Base-by-base conservation (phyloP, 2,888 invertebrate species). In the Therioaphis trifolii region DNA sequence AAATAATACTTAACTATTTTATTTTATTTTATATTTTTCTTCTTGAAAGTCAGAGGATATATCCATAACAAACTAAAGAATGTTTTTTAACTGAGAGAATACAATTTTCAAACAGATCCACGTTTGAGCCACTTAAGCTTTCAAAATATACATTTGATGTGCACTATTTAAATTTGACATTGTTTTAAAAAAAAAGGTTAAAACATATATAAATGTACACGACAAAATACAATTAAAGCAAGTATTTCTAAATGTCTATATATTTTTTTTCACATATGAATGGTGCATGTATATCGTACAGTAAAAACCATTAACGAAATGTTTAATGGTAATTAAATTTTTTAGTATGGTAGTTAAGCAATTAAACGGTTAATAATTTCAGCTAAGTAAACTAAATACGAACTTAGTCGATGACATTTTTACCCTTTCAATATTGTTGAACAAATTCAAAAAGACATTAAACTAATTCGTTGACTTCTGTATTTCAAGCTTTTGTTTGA, bases 341-440 rank as follows among this genome's bases (percentile, higher is more conserved):
- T 43, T 66, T 12, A 55, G 18, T 12, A 9, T n/a, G n/a, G n/a
- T n/a, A n/a, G n/a, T n/a, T n/a, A 2, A 24, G 5, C 18, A 55
- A 69, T 79, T 69, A 68, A 77, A 69, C 27, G 4, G 7, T 35
- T 14, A 9, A 14, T 43, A 55, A 40, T 43, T 69, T 52, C 68
- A 69, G 68, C 61, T 80, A 80, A 29, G 29, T 46, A 80, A 71
- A 79, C 55, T 58, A 24, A 24, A 43, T 40, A 4, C 58, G 15
- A 58, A 24, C 14, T 24, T n/a, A n/a, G 29, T 78, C 68, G 9
- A 78, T 40, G 11, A 78, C 52, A 46, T n/a, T 61, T n/a, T 29
- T 29, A 29, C 43, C 46, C 29, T 69, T 79, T 29, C 21, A 79
- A 43, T 58, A 58, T 46, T 11, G 21, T 58, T 58, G 29, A 80